A percentile compares a stretch with the other conserved stretches of the same genome.
Evolutionary conservation across 2,113 vertebrate species (phyloP).

Genomic region (Prionailurus viverrinus): DNA sequence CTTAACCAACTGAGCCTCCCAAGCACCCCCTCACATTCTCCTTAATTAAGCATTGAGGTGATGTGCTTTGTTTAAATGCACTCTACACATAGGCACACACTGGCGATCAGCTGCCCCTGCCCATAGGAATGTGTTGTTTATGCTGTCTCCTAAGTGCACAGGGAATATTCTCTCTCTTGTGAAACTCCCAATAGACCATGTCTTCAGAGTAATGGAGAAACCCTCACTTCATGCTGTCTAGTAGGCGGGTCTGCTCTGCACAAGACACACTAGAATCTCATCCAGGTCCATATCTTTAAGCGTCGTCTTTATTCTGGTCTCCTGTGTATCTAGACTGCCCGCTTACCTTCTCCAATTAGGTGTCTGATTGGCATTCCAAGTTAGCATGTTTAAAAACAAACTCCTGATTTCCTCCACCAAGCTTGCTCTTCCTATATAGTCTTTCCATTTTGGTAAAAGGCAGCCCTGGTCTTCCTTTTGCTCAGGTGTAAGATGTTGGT

Average conservation of each 20-base stretch:
- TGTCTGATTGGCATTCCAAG: neutral
- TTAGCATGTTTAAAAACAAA: neutral
- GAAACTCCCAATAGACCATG: neutral
- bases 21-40: neutral
- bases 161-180: neutral
- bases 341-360: neutral
- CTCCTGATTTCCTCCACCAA: neutral
- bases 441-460: neutral
- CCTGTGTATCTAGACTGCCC: neutral
- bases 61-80: neutral
- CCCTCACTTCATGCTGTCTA: neutral
- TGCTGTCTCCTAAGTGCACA: neutral
- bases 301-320: neutral
- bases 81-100: accelerated
- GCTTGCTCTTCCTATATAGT: neutral
- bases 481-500: neutral
- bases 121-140: neutral
- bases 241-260: neutral
- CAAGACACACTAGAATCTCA: neutral
- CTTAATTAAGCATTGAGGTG: neutral
- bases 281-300: neutral
- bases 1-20: no score
- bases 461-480: neutral
- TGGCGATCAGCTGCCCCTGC: neutral
- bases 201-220: neutral